A percentile compares a stretch with the other conserved stretches of the same genome.
phyloP scores from a whole-genome alignment of 2,113 vertebrate genomes.

The Benitochromis conjunctus region DNA sequence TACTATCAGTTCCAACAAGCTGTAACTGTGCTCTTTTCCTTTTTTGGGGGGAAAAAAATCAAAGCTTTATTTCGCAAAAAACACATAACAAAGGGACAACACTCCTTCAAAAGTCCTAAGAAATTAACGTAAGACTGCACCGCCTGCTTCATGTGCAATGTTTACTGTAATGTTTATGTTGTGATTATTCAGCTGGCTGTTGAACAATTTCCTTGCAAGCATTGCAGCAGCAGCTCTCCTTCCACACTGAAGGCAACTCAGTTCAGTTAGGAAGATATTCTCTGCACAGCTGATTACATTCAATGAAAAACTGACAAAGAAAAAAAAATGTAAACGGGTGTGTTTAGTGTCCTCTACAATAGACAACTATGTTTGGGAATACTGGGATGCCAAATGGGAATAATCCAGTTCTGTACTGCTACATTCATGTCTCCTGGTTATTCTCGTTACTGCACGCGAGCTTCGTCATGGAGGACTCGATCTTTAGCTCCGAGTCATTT shows the following conservation, averaged over 20 bases:
- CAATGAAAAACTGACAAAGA: neutral
- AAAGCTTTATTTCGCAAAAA: neutral
- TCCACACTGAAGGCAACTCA: neutral
- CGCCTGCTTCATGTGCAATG: neutral
- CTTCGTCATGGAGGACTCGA: neutral
- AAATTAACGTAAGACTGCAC: neutral
- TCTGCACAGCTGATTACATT: neutral
- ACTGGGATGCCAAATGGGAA: neutral
- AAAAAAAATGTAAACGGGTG: neutral
- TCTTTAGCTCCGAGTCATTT: neutral
- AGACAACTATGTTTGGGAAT: neutral
- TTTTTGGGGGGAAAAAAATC: neutral
- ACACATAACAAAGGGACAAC: neutral
- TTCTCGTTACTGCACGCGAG: neutral
- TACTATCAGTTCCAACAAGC: neutral
- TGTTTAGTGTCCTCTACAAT: neutral
- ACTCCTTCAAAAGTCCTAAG: neutral
- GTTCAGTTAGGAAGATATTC: neutral
- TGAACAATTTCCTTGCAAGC: neutral
- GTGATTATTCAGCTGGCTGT: neutral
- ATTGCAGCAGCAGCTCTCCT: neutral
- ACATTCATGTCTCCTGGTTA: neutral
- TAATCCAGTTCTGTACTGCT: neutral
- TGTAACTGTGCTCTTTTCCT: neutral
- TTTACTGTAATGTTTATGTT: neutral